Evolutionary conservation across 2,797 vertebrate species (phyloP).

Genomic region (Dermochelys coriacea): DNA sequence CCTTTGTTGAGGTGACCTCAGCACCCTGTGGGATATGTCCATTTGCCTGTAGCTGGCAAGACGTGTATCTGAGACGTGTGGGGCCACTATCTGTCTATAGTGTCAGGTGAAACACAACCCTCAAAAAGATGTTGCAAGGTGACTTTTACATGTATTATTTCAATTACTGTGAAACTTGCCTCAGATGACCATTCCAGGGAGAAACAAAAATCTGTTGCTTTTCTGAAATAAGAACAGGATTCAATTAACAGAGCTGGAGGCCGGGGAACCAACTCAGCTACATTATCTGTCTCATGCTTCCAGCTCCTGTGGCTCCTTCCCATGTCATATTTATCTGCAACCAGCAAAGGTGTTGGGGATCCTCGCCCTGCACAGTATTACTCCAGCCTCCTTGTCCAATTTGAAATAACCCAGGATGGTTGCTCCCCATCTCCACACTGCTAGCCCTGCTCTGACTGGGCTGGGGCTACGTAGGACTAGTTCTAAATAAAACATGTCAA

Average conservation of each 20-base stretch:
- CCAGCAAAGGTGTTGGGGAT: no score
- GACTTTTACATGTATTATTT: not conserved
- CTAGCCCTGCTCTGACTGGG: no score
- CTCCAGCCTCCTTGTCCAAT: no score
- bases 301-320: not conserved
- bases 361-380: no score
- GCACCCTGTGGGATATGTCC: not conserved
- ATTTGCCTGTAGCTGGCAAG: not conserved
- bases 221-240: not conserved
- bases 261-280: rapidly evolving
- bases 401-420: no score
- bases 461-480: not conserved
- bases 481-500: not conserved
- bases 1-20: not conserved
- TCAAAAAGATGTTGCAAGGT: not conserved
- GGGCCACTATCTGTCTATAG: not conserved
- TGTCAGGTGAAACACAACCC: not conserved
- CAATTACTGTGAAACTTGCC: not conserved
- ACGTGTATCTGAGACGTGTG: rapidly evolving
- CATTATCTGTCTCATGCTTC: not conserved
- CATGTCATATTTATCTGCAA: not conserved
- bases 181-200: not conserved
- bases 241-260: not conserved
- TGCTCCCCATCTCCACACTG: no score
- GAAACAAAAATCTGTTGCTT: not conserved